Base-by-base conservation (phyloP, 1,140 invertebrate genomes). In the Popillia japonica region DNA sequence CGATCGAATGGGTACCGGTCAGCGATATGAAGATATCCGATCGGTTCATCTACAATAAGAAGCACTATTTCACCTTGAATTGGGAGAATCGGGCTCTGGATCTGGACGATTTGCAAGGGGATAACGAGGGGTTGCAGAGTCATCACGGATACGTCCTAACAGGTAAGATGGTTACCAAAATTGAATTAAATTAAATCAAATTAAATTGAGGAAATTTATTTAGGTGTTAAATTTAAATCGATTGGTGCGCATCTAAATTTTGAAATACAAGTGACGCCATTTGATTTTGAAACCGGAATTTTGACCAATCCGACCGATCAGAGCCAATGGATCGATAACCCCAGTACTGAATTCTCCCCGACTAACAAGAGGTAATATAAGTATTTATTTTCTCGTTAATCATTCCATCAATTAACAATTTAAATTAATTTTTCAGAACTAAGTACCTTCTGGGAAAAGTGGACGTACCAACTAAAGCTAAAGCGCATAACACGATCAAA, bases 211-310 rank as follows among this genome's bases (percentile, higher is more conserved):
- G n/a, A n/a, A n/a, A n/a, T n/a, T n/a, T n/a, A n/a, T n/a, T n/a
- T 9, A 73, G 40, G 68, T 7, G n/a, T 42, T 4, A 72, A 17
- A 11, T 42, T 73, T 34, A 40, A 40, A 73, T 88, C 91, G 78
- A 86, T 96, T 10, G 96, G 96, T 14, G 87, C 92, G 0, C 95
- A 96, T 85, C 85, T 96, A 40, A 96, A 96, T 87, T 90, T 96
- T 64, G 95, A 96, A 88, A 93, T 96, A 42, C 90, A 89, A 64
- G 89, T 91, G 0, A 94, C 93, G 6, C 92, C 93, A 17, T 94
- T 96, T 80, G 93, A 96, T 85, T 96, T 94, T 83, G 90, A 90
- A 2, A 92, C 90, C 6, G 95, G 95, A 0, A 87, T 90, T 81
- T 87, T 97, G 0, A 8, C 0, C 61, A 83, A 90, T 89, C 0